Percentiles rank a stretch among this genome's conserved stretches.
These are phyloP conservation scores for Ferdinandea cuprea DNA, from an alignment of 2,888 invertebrate species.

Conservation along the genomic window DNA sequence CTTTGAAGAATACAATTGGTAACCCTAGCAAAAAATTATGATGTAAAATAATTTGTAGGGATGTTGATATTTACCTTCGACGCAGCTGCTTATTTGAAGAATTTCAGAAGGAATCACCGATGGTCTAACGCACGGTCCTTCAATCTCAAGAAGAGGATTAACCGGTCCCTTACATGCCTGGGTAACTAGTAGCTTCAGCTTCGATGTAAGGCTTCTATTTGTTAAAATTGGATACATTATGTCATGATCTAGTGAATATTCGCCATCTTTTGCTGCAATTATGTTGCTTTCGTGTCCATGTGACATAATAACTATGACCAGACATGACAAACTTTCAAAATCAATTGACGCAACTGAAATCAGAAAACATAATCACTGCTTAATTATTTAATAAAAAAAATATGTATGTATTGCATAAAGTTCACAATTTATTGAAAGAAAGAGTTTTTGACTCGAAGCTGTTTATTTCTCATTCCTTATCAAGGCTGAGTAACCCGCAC, in stretches of 20 bases:
- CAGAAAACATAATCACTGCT: neutral
- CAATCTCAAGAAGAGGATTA: conserved; percentile 17
- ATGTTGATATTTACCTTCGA: conserved; percentile 52
- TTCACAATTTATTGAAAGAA: no score
- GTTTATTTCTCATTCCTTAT: no score
- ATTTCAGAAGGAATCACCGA: conserved; percentile 45
- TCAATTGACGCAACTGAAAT: conserved; percentile 29
- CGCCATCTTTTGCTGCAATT: conserved; percentile 48
- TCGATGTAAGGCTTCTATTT: conserved; percentile 42
- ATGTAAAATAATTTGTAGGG: no score
- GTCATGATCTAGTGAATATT: conserved; percentile 41
- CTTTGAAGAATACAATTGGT: no score
- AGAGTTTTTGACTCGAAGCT: no score
- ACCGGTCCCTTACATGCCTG: conserved; percentile 49
- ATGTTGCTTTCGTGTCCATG: conserved; percentile 44
- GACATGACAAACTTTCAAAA: conserved; percentile 29
- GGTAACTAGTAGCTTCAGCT: conserved; percentile 29
- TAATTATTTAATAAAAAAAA: neutral
- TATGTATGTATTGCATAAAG: neutral
- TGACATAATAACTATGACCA: conserved; percentile 53
- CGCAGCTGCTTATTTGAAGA: conserved; percentile 48
- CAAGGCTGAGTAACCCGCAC: no score
- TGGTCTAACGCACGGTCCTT: conserved; percentile 6
- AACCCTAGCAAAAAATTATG: no score
- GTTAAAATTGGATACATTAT: conserved; percentile 42